These are phyloP conservation scores for Cordilura impudica DNA, from an alignment of 2,888 invertebrate species.

Conservation along the genomic window DNA sequence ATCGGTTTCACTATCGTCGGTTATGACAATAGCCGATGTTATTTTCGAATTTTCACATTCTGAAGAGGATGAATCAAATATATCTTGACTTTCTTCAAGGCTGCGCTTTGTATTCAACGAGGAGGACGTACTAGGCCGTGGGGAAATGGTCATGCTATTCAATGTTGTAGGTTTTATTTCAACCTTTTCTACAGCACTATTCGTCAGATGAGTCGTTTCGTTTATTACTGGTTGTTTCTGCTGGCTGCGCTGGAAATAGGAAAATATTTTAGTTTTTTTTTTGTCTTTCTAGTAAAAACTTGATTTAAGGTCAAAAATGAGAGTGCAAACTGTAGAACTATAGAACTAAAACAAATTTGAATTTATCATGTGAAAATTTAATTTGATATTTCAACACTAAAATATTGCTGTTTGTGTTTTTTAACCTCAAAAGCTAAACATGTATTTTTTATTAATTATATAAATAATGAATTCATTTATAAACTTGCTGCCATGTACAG, in stretches of 20 bases:
- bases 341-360: too few species aligned
- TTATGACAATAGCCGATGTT: constrained; percentile 40
- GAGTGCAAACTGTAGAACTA: too few species aligned
- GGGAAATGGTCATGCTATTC: constrained; percentile 58
- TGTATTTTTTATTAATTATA: too few species aligned
- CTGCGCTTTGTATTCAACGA: constrained; percentile 49
- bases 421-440: too few species aligned
- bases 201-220: constrained; percentile 31
- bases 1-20: constrained; percentile 62
- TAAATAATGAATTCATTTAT: too few species aligned
- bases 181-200: constrained; percentile 42
- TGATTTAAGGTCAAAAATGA: not conserved
- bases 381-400: too few species aligned
- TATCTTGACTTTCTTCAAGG: constrained; percentile 61
- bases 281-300: constrained; percentile 17
- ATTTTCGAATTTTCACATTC: constrained; percentile 54
- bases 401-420: too few species aligned
- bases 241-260: constrained; percentile 65
- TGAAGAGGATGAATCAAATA: constrained; percentile 61
- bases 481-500: too few species aligned
- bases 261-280: constrained; percentile 4
- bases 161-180: constrained; percentile 45
- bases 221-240: constrained; percentile 23
- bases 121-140: constrained; percentile 31
- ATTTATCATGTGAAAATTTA: too few species aligned